Evolutionary conservation across 2,888 invertebrate species (phyloP).

Genomic region (Aporophyla lueneburgensis): DNA sequence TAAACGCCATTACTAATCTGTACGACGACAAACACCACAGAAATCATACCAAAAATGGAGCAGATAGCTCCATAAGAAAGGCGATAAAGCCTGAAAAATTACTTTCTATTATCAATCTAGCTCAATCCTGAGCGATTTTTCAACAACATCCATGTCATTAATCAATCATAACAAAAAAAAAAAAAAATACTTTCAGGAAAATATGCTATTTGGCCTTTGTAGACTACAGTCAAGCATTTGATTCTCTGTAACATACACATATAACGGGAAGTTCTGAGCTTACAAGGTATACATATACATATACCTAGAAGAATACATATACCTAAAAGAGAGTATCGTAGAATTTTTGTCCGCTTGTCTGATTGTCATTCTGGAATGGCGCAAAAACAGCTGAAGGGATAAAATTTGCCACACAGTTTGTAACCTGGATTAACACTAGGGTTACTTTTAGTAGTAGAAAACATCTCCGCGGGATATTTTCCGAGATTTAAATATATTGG

Average conservation of each 20-base stretch:
- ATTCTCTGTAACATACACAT: not conserved
- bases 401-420: too few relatives aligned
- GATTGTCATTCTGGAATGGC: too few relatives aligned
- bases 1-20: not conserved
- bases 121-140: not conserved
- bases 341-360: not conserved
- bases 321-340: too few relatives aligned
- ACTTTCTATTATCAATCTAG: too few relatives aligned
- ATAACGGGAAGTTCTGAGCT: not conserved
- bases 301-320: too few relatives aligned
- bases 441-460: too few relatives aligned
- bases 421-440: too few relatives aligned
- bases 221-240: not conserved
- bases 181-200: not conserved
- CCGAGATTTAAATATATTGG: too few relatives aligned
- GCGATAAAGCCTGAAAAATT: too few relatives aligned
- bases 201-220: not conserved
- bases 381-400: too few relatives aligned
- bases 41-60: not conserved
- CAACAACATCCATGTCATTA: not conserved
- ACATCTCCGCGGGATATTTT: too few relatives aligned
- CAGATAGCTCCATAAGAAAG: not conserved
- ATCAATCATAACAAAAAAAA: not conserved
- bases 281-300: not conserved
- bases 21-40: not conserved